Evolutionary conservation across 1,140 invertebrate species (phyloP).

Genomic region (Drosophila sturtevanti): DNA sequence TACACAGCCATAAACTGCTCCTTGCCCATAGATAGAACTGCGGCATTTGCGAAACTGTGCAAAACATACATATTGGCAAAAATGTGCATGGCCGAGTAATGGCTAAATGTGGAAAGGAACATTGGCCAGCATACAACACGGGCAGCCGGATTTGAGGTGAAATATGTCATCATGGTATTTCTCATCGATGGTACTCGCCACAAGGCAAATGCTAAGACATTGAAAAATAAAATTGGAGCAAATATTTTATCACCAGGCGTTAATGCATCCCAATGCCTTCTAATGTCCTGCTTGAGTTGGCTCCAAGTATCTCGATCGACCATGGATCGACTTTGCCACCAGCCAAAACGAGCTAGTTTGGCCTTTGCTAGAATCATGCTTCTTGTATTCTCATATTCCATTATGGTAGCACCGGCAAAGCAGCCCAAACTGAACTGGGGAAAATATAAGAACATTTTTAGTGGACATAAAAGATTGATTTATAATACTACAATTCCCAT

Average conservation of each 20-base stretch:
- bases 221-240: constrained; percentile 90
- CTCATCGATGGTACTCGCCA: constrained; percentile 92
- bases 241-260: constrained; percentile 91
- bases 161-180: constrained; percentile 92
- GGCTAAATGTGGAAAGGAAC: constrained; percentile 96
- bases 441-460: constrained; percentile 5
- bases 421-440: constrained; percentile 87
- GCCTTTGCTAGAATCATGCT: constrained; percentile 85
- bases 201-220: constrained; percentile 90
- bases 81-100: constrained; percentile 93
- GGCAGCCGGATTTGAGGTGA: constrained; percentile 91
- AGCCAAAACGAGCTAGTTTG: constrained; percentile 83
- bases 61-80: constrained; percentile 98
- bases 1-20: constrained; percentile 97
- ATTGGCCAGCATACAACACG: constrained; percentile 93
- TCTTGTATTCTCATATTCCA: constrained; percentile 94
- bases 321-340: constrained; percentile 66
- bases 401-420: constrained; percentile 90
- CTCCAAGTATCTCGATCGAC: constrained; percentile 48
- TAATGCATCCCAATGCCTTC: constrained; percentile 90
- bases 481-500: not conserved
- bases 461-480: not conserved
- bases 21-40: constrained; percentile 91
- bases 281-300: constrained; percentile 75
- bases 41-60: constrained; percentile 89